These are phyloP conservation scores for Promerops cafer DNA, from an alignment of 2,113 vertebrate genomes.

Conservation along the genomic window DNA sequence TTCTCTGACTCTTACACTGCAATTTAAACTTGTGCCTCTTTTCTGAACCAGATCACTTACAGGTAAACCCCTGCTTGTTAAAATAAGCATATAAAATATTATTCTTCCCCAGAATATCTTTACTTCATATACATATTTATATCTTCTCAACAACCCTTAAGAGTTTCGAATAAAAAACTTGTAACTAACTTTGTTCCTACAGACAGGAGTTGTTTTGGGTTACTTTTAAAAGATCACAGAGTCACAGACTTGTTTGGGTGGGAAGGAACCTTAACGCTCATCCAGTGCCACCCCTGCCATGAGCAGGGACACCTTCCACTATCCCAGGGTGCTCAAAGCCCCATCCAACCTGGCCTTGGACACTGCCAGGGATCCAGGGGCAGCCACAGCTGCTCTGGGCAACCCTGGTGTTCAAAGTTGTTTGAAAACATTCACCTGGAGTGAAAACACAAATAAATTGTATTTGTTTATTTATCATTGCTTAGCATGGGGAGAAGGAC, in stretches of 20 bases:
- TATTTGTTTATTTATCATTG: not conserved
- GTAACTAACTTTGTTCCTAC: not conserved
- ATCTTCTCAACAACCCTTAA: not conserved
- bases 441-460: not conserved
- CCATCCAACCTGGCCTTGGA: not conserved
- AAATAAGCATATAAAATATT: not conserved
- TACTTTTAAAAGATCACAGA: not conserved
- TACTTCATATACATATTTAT: fast-evolving
- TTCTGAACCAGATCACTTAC: fast-evolving
- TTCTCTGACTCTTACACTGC: not conserved
- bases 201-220: not conserved
- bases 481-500: not conserved
- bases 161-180: not conserved
- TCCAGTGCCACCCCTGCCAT: not conserved
- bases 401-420: not conserved
- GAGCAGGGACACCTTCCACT: not conserved
- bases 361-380: not conserved
- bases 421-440: not conserved
- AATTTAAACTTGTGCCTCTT: not conserved
- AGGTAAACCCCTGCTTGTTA: not conserved
- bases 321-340: fast-evolving
- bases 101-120: not conserved
- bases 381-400: not conserved
- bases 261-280: not conserved
- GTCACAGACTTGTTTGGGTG: not conserved